Evolutionary conservation across 53 echinoderm and acorn worm genomes (phyloP), one percentile per base, ranked within the genome.

Genomic region (Astropecten irregularis): DNA sequence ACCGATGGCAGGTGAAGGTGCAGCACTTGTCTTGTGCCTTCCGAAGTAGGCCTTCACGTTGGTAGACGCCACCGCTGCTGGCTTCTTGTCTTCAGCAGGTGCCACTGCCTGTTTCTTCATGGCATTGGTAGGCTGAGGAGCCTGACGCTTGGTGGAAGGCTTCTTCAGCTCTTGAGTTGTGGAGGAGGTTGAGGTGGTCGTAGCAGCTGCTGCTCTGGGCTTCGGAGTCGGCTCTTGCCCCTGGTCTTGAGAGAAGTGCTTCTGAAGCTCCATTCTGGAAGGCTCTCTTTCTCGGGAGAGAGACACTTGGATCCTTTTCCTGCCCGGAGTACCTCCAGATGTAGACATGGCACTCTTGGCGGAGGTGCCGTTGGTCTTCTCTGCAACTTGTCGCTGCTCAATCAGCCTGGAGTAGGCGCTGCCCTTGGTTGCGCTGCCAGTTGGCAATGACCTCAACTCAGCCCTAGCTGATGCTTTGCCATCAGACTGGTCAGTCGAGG

Each of bases 41-140:
- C 63, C 82, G 27, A 64, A 54, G 39, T 82, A 86, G n/a, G 74
- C 70, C 37, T 83, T 64, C 27, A 83, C 83, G 13, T 35, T 57
- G 15, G 76, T 28, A 7, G 27, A 15, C n/a, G 69, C 64, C 33
- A 3, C 59, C 40, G 44, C 47, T 32, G 22, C 53, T 9, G 44
- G 54, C 6, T 63, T 44, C 5, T 68, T 42, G 18, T 20, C 53
- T 53, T 20, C 27, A 11, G 19, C 23, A 8, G 66, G 20, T 13
- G 34, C 69, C 18, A 68, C 69, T 21, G 62, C 73, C 35, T 87
- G 60, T 62, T 87, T 88, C 81, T 92, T 88, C 50, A 67, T 36
- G 5, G 85, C 81, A 38, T 71, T 59, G n/a, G 36, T 50, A 6
- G 70, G 73, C 36, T 84, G 62, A n/a, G 91, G 72, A 20, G 68